phyloP scores from a whole-genome alignment of 2,888 invertebrate species.

The Platycnemis pennipes region DNA sequence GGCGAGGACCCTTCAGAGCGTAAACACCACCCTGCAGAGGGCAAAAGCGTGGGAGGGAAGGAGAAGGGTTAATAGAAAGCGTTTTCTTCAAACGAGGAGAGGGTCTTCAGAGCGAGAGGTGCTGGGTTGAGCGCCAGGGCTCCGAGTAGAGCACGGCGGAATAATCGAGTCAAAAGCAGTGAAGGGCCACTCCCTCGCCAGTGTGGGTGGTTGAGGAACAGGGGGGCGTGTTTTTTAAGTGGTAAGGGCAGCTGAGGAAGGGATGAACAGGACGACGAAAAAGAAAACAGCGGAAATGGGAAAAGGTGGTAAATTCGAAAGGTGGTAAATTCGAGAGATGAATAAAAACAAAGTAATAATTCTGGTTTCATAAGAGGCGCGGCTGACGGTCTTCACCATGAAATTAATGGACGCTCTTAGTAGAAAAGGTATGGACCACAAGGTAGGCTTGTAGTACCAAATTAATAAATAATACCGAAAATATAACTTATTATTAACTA shows the following conservation, averaged over 20 bases:
- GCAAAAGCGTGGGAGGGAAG: background rate
- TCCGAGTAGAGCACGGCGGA: background rate
- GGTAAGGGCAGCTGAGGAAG: background rate
- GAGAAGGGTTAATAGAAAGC: background rate
- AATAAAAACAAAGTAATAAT: background rate
- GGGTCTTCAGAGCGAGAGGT: background rate
- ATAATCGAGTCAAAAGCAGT: slow-evolving; percentile 19
- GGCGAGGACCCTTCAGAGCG: background rate
- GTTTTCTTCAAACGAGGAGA: background rate
- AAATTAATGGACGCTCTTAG: background rate
- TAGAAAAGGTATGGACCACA: no score
- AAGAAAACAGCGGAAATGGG: background rate
- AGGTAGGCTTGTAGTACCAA: no score
- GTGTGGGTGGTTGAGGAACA: background rate
- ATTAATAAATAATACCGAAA: no score
- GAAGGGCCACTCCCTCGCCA: background rate
- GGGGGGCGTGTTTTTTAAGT: background rate
- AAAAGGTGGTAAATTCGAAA: no score
- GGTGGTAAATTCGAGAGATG: no score
- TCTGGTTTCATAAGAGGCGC: background rate
- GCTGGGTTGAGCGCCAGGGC: background rate
- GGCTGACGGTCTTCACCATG: background rate
- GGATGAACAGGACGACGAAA: background rate
- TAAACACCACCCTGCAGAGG: background rate
- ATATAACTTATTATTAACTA: no score